Percentiles rank a stretch among this genome's conserved stretches.
These are phyloP conservation scores for Hycleus phaleratus DNA, from an alignment of 1,140 invertebrate species.

Conservation along the genomic window DNA sequence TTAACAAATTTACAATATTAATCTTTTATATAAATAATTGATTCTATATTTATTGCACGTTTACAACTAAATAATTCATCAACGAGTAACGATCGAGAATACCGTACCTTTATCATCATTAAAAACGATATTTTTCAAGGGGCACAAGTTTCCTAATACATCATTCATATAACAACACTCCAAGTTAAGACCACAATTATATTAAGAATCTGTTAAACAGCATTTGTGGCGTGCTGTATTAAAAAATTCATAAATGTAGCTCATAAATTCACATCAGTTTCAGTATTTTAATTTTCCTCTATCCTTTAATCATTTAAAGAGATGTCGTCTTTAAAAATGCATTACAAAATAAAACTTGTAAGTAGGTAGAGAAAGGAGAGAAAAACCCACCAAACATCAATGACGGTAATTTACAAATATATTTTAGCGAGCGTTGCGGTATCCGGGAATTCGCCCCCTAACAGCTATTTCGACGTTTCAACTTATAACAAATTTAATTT, in stretches of 20 bases:
- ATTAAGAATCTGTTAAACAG: slow-evolving; percentile 22
- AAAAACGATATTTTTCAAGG: slow-evolving; percentile 1
- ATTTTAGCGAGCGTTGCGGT: no score
- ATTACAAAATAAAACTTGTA: neutral
- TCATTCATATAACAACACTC: slow-evolving; percentile 3
- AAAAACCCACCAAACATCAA: no score
- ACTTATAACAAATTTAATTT: neutral
- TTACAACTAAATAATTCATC: no score
- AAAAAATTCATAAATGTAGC: slow-evolving; percentile 21
- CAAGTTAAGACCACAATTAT: slow-evolving; percentile 18
- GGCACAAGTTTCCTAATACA: slow-evolving; percentile 5
- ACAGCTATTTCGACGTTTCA: neutral
- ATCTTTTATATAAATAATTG: no score
- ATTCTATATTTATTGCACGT: no score
- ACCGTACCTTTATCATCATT: neutral
- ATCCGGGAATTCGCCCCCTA: neutral
- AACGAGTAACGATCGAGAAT: no score
- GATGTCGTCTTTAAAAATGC: slow-evolving; percentile 28
- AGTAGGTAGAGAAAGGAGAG: no score
- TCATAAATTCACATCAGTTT: slow-evolving; percentile 24
- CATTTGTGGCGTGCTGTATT: slow-evolving; percentile 21
- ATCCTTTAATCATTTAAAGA: slow-evolving; percentile 29
- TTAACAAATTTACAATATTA: no score
- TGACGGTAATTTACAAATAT: no score
- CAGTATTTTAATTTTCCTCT: slow-evolving; percentile 26